Conservation (phyloP, 2,113 vertebrate genomes). For the Falco punctatus region DNA sequence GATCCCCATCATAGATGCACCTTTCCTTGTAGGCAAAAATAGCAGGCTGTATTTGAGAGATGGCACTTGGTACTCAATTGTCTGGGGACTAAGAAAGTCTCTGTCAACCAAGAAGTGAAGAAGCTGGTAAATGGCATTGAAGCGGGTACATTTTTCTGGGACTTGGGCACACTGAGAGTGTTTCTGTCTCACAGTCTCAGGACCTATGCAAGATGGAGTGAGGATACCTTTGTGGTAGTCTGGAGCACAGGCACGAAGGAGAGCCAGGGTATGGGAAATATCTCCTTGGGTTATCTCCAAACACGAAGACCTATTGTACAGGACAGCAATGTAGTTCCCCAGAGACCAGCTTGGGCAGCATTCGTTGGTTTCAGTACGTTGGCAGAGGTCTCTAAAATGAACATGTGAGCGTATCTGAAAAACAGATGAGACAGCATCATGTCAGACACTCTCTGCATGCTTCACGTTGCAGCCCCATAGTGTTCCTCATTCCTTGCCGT, state of each 20-base stretch:
- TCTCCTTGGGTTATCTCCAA: constrained; percentile 88
- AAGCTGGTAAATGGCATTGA: constrained; percentile 87
- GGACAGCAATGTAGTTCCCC: constrained; percentile 92
- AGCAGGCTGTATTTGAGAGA: constrained; percentile 95
- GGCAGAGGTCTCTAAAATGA: constrained; percentile 88
- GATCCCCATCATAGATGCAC: constrained; percentile 89
- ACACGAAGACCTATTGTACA: constrained; percentile 92
- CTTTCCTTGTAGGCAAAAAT: constrained; percentile 89
- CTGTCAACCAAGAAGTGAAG: constrained; percentile 94
- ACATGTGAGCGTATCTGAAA: constrained; percentile 91
- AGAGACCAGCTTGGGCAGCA: constrained; percentile 98
- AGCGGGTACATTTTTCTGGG: constrained; percentile 87
- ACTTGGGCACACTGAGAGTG: constrained; percentile 84
- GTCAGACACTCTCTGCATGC: background rate
- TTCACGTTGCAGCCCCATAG: background rate
- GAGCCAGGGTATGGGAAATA: constrained; percentile 85
- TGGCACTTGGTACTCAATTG: constrained; percentile 93
- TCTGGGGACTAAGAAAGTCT: constrained; percentile 95
- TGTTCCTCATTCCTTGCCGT: background rate
- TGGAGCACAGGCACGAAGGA: constrained; percentile 89
- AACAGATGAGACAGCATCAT: background rate
- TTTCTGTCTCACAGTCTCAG: constrained; percentile 76
- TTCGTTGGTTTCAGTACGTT: constrained; percentile 78
- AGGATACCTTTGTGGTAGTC: constrained; percentile 89
- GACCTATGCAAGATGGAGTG: constrained; percentile 81